Evolutionary conservation across 2,113 vertebrate genomes (phyloP).

Genomic region (Ibidorhyncha struthersii): DNA sequence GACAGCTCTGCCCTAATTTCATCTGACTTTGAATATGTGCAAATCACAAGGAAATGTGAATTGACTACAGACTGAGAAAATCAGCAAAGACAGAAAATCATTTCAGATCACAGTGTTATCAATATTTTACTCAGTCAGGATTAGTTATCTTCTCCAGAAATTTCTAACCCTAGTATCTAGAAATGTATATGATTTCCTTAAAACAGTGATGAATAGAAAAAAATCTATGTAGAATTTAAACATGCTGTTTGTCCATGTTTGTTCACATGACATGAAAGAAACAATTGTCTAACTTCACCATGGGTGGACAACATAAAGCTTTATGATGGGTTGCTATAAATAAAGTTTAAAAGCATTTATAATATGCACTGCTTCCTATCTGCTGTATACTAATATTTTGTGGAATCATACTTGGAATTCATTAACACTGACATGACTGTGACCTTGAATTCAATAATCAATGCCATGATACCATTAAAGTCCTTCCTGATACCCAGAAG

Average conservation of each 20-base stretch:
- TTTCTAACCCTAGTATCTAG: slow-evolving; percentile 16
- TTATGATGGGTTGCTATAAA: not conserved
- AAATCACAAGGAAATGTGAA: slow-evolving; percentile 83
- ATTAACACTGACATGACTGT: not conserved
- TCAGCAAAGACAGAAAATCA: slow-evolving; percentile 79
- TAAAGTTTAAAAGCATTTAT: not conserved
- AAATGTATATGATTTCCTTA: not conserved
- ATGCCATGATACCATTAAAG: slow-evolving; percentile 10
- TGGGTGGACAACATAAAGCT: not conserved
- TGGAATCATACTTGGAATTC: not conserved
- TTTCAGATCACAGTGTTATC: slow-evolving; percentile 83
- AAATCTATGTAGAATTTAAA: not conserved
- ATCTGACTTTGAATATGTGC: slow-evolving; percentile 88
- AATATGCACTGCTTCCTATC: not conserved
- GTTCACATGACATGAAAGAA: not conserved
- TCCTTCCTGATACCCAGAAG: slow-evolving; percentile 57
- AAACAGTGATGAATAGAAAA: not conserved
- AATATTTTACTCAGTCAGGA: slow-evolving; percentile 84
- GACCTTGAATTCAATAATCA: slow-evolving; percentile 45
- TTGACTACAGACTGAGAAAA: slow-evolving; percentile 74
- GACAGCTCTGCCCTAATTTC: slow-evolving; percentile 91
- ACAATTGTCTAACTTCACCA: not conserved
- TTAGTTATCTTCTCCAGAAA: slow-evolving; percentile 68
- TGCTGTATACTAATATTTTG: not conserved
- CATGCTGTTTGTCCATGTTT: not conserved